phyloP scores from a whole-genome alignment of 1,140 invertebrate species.

The Kradibia gibbosae region DNA sequence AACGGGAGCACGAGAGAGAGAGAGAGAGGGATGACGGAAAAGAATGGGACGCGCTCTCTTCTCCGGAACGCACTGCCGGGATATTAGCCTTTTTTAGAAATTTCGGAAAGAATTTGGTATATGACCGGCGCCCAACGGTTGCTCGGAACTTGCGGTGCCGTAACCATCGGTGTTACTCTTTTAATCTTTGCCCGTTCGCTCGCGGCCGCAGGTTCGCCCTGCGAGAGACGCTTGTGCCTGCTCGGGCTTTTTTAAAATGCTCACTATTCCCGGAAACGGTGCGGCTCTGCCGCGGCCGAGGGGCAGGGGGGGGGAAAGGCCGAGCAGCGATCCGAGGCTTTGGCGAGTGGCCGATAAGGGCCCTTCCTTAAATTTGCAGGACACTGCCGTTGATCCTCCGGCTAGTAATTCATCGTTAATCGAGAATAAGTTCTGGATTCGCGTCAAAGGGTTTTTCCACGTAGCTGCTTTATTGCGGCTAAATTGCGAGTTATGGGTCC shows the following conservation, averaged over 20 bases:
- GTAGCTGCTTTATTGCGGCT: background rate
- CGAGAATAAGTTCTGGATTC: background rate
- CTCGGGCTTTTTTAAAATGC: too few species aligned
- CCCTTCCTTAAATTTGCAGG: background rate
- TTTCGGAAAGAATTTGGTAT: constrained; percentile 8
- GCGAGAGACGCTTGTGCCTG: too few species aligned
- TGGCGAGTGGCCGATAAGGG: too few species aligned
- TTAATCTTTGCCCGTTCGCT: too few species aligned
- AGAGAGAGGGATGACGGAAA: background rate
- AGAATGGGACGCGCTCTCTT: background rate
- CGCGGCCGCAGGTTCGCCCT: too few species aligned
- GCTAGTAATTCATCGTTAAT: background rate
- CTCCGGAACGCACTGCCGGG: background rate
- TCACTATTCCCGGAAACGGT: too few species aligned
- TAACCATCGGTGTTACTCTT: too few species aligned
- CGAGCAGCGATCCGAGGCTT: too few species aligned
- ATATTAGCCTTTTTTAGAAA: background rate
- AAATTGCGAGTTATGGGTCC: background rate
- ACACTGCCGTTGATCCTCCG: background rate
- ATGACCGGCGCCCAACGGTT: too few species aligned
- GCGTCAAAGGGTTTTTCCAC: background rate
- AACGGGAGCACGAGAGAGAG: background rate
- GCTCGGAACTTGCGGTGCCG: too few species aligned
- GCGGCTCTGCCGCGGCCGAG: too few species aligned
- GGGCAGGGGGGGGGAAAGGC: too few species aligned